Conservation (phyloP, 2,888 invertebrate genomes). For the Synergus gifuensis region DNA sequence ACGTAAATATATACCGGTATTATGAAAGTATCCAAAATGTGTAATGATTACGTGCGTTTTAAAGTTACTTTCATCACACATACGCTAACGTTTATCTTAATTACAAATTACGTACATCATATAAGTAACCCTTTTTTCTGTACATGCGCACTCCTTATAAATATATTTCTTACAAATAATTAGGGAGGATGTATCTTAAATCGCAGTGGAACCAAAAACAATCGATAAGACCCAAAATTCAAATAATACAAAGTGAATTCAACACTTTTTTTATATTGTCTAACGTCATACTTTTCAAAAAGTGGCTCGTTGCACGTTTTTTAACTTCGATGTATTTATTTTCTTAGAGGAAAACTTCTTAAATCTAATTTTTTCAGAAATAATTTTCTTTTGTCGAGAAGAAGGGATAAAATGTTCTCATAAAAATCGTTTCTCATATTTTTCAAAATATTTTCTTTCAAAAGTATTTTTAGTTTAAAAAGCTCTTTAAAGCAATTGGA, state of each 20-base stretch:
- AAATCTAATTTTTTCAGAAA: background rate
- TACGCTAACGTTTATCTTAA: background rate
- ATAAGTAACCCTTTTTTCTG: background rate
- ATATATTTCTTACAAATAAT: background rate
- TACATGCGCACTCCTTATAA: background rate
- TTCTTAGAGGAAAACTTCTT: background rate
- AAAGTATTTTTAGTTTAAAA: background rate
- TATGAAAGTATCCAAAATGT: background rate
- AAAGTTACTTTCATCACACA: background rate
- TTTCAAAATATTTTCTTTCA: background rate
- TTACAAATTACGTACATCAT: slow-evolving; percentile 5
- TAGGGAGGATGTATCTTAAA: slow-evolving; percentile 1
- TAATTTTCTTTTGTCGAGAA: background rate
- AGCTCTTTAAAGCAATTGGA: background rate
- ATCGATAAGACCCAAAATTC: background rate
- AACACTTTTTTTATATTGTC: slow-evolving; percentile 1
- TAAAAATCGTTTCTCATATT: background rate
- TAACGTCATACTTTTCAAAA: background rate
- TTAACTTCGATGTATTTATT: slow-evolving; percentile 8
- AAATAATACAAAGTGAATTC: background rate
- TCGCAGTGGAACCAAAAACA: slow-evolving; percentile 4
- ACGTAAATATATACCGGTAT: background rate
- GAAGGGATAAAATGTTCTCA: background rate
- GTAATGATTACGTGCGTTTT: background rate
- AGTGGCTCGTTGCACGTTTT: background rate